Percentiles rank a stretch among this genome's conserved stretches.
Evolutionary conservation across 2,797 vertebrate species (phyloP).

Genomic region (Rhinoraja longicauda): DNA sequence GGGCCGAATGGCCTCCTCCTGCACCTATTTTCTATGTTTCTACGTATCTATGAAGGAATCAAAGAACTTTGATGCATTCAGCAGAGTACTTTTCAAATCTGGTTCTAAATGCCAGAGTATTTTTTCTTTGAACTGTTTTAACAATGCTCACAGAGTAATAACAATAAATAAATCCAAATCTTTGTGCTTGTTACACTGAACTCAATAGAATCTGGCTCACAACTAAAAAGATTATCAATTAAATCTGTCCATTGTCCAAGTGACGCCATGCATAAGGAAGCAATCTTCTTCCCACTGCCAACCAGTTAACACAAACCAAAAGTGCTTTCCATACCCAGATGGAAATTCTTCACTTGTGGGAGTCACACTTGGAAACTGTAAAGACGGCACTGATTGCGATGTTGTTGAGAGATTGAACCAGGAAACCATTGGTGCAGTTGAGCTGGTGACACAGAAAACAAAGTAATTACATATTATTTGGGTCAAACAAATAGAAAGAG

Average conservation of each 20-base stretch:
- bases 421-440: slow-evolving; percentile 55
- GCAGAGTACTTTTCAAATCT: neutral
- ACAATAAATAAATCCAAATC: neutral
- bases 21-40: too few relatives aligned
- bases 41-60: neutral
- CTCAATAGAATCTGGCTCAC: neutral
- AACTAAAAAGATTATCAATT: neutral
- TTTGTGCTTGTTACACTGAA: neutral
- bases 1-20: too few relatives aligned
- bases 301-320: neutral
- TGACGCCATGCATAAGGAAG: neutral
- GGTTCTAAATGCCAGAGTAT: neutral
- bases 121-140: neutral
- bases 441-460: neutral
- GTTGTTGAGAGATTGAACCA: slow-evolving; percentile 55
- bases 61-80: neutral
- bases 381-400: slow-evolving; percentile 42
- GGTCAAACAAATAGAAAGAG: neutral
- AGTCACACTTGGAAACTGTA: slow-evolving; percentile 42
- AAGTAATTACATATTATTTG: neutral
- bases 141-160: neutral
- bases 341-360: slow-evolving; percentile 37
- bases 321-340: neutral
- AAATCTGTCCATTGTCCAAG: too few relatives aligned
- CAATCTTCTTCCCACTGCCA: neutral